Evolutionary conservation across 2,888 invertebrate genomes (phyloP).

Genomic region (Volucella zonaria): DNA sequence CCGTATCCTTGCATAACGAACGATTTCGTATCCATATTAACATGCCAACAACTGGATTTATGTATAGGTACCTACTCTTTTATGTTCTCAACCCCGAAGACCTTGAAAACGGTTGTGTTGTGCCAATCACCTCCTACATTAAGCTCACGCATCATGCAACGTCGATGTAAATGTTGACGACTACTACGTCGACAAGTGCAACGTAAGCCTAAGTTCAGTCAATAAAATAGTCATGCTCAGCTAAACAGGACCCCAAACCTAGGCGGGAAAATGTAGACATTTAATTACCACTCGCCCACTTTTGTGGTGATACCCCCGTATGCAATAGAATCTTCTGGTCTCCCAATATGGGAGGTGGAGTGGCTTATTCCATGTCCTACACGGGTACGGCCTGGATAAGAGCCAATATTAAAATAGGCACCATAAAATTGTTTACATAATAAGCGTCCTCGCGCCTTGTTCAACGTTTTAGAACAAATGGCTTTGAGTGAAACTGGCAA

Average conservation of each 20-base stretch:
- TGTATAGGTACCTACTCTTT: neutral
- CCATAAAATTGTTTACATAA: conserved; percentile 50
- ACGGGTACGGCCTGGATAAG: conserved; percentile 16
- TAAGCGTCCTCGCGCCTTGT: conserved; percentile 23
- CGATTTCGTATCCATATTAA: neutral
- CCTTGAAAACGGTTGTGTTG: conserved; percentile 64
- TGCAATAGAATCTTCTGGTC: conserved; percentile 15
- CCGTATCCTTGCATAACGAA: conserved; percentile 36
- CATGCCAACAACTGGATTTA: neutral
- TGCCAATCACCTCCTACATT: conserved; percentile 58
- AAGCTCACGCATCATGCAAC: neutral
- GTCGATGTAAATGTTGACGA: neutral
- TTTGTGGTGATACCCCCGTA: conserved; percentile 36
- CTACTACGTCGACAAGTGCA: conserved; percentile 40
- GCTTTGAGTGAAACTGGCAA: conserved; percentile 25
- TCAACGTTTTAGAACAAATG: conserved; percentile 12
- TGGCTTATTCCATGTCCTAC: neutral
- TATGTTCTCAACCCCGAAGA: conserved; percentile 36
- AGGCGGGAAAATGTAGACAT: conserved; percentile 1
- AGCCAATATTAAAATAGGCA: conserved; percentile 39
- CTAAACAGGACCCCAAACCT: conserved; percentile 5
- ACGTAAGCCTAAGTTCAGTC: conserved; percentile 25
- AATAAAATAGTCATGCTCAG: conserved; percentile 39
- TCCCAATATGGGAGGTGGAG: neutral
- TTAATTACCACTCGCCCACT: conserved; percentile 36